Base-by-base conservation (phyloP, 2,797 vertebrate species). In the Adelosebastes latens region DNA sequence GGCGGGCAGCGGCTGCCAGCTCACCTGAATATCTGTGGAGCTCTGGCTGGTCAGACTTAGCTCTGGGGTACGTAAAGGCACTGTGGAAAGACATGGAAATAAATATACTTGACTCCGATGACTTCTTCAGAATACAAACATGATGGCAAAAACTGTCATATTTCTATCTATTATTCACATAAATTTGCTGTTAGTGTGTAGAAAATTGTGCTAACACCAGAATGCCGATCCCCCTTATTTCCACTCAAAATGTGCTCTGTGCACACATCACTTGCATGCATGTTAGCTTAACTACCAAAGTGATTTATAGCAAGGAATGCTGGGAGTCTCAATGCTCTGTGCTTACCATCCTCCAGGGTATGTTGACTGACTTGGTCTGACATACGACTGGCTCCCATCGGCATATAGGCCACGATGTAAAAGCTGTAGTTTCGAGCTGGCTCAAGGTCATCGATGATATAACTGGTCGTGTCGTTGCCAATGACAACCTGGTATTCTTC, bases 361-460 rank as follows among this genome's bases (percentile, higher is more conserved):
- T 96, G 97, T 91, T 98, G 97, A 53, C 95, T 97, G 77, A 99
- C 97, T 64, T 98, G 98, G 77, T 99, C 98, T 0, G 98, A 99
- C 98, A 99, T 99, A 87, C 98, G 98, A 85, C 98, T 99, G 88
- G 99, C 99, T 87, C 99, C 99, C 97, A 99, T 95, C 18, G 98
- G 98, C 99, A 99, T 99, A 84, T 99, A 99, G 1, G 98, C 98
- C 75, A 99, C 98, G 2, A 99, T 95, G 89, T 99, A 99, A 94
- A 99, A 99, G 22, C 96, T 98, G 88, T 99, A 99, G 93, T 98
- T 99, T 93, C 96, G 96, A 24, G 97, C 98, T 8, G 99, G 95
- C 79, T 99, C 98, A 79, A 99, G 93, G 91, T 99, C 98, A 81
- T 99, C 98, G 32, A 99, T 96, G 83, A 99, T 97, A 85, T 98